These are phyloP conservation scores for Netelia fuscicornis DNA, from an alignment of 2,888 invertebrate genomes.

Conservation along the genomic window DNA sequence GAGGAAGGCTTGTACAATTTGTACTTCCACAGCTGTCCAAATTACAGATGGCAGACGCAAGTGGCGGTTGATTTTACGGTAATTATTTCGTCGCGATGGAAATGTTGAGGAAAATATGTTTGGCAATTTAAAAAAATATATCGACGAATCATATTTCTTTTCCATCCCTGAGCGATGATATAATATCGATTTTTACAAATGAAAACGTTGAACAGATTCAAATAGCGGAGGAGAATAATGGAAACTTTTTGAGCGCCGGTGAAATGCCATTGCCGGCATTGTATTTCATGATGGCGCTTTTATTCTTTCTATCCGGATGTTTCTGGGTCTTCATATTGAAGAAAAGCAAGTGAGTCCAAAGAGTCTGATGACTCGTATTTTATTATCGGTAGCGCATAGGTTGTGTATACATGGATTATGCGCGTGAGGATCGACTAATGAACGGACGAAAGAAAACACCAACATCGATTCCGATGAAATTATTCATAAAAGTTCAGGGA, in stretches of 20 bases:
- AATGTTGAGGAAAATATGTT: no score
- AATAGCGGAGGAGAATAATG: slow-evolving; percentile 94
- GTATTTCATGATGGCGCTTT: slow-evolving; percentile 95
- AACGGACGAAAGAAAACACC: no score
- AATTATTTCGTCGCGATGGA: slow-evolving; percentile 79
- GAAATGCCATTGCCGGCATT: slow-evolving; percentile 97
- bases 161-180: no score
- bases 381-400: no score
- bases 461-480: neutral
- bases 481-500: neutral
- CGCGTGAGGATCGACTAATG: no score
- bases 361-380: neutral
- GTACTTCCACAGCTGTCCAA: slow-evolving; percentile 97
- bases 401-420: no score
- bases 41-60: slow-evolving; percentile 85
- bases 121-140: no score
- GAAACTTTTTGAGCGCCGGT: slow-evolving; percentile 96
- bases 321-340: slow-evolving; percentile 96
- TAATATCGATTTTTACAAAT: slow-evolving; percentile 29
- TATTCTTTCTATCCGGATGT: slow-evolving; percentile 95
- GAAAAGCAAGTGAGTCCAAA: slow-evolving; percentile 88
- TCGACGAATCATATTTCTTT: no score
- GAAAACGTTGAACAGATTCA: slow-evolving; percentile 88
- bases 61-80: slow-evolving; percentile 90
- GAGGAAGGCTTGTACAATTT: slow-evolving; percentile 98